Conservation (phyloP, 2,797 vertebrate genomes). For the Bothrops alternatus region DNA sequence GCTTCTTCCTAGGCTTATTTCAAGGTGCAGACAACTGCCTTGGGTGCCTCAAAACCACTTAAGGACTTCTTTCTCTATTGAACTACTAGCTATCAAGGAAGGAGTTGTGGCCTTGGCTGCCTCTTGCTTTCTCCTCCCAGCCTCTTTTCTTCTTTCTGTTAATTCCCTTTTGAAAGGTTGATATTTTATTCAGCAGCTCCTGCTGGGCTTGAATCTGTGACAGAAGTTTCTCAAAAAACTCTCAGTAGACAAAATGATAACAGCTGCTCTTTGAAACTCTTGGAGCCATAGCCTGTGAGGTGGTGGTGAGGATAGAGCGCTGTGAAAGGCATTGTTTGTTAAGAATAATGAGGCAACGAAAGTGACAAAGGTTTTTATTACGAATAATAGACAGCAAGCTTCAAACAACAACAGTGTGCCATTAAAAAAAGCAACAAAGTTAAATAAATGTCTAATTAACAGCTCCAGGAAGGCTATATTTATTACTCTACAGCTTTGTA, state of each 20-base stretch:
- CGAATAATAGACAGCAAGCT: slow-evolving; percentile 77
- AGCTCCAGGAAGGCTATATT: slow-evolving; percentile 73
- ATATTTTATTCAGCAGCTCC: slow-evolving; percentile 78
- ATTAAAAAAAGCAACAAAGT: slow-evolving; percentile 74
- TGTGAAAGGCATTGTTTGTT: slow-evolving; percentile 72
- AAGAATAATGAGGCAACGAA: slow-evolving; percentile 78
- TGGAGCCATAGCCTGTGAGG: slow-evolving; percentile 59
- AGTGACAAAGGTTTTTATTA: slow-evolving; percentile 77
- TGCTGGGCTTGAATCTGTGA: slow-evolving; percentile 64
- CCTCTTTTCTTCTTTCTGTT: slow-evolving; percentile 66
- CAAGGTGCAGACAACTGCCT: background rate
- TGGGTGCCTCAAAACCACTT: rapidly evolving
- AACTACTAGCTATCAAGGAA: slow-evolving; percentile 23
- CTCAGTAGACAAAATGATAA: slow-evolving; percentile 72
- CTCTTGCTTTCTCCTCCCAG: slow-evolving; percentile 50
- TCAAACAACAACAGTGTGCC: slow-evolving; percentile 76
- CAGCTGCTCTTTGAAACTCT: slow-evolving; percentile 79
- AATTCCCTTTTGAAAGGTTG: slow-evolving; percentile 73
- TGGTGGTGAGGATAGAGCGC: slow-evolving; percentile 49
- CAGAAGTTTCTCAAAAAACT: slow-evolving; percentile 73
- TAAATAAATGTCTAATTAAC: slow-evolving; percentile 83
- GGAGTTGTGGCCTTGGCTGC: background rate
- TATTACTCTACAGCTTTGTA: slow-evolving; percentile 70
- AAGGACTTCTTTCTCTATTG: slow-evolving; percentile 22
- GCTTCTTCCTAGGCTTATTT: background rate